Percentiles rank a stretch among this genome's conserved stretches.
phyloP scores from a whole-genome alignment of 2,797 vertebrate species.

The Carapus acus region DNA sequence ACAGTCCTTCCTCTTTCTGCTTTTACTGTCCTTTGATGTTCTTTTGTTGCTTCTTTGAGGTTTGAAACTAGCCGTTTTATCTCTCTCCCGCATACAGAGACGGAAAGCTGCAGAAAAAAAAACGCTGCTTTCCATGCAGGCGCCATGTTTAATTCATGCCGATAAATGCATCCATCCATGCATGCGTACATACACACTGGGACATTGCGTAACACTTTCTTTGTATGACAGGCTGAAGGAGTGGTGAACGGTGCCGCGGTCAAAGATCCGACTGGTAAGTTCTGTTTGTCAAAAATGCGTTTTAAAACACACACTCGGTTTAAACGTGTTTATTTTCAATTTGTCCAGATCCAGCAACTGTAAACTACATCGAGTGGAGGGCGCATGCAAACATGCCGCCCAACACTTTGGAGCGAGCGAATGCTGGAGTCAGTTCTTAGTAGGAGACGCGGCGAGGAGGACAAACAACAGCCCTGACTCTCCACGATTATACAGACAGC shows the following conservation, averaged over 20 bases:
- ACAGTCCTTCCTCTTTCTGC: no score
- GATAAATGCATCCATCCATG: neutral
- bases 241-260: neutral
- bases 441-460: neutral
- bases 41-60: neutral
- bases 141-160: no score
- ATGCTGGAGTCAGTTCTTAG: no score
- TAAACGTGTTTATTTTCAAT: slow-evolving; percentile 1
- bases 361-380: slow-evolving; percentile 26
- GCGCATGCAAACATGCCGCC: slow-evolving; percentile 51
- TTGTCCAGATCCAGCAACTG: slow-evolving; percentile 16
- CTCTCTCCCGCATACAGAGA: no score
- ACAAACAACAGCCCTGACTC: neutral
- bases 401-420: slow-evolving; percentile 42
- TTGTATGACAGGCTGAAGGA: slow-evolving; percentile 14
- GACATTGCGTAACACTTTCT: slow-evolving; percentile 2
- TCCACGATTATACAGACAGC: no score
- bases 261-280: slow-evolving; percentile 25
- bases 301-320: neutral
- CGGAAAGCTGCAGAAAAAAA: no score
- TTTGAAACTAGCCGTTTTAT: no score
- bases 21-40: no score
- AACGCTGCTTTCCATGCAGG: no score
- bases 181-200: neutral
- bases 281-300: neutral